phyloP scores from a whole-genome alignment of 2,797 vertebrate species.

The Setipinna tenuifilis region DNA sequence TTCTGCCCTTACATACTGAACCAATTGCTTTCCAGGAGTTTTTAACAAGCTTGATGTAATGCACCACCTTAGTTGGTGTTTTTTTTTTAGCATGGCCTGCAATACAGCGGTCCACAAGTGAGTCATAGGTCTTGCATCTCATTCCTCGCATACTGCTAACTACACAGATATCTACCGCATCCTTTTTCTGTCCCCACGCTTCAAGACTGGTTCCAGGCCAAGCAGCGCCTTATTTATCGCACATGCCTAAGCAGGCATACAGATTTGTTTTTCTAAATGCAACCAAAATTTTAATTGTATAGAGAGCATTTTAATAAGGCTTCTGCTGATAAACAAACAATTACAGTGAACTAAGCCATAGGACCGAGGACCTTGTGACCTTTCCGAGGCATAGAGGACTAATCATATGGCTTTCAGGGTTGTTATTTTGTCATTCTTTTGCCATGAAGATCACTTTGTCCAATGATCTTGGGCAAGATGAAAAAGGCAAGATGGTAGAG shows the following conservation, averaged over 20 bases:
- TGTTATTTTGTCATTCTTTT: conserved; percentile 61
- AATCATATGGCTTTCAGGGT: conserved; percentile 57
- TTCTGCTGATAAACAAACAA: conserved; percentile 60
- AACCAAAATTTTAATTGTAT: conserved; percentile 54
- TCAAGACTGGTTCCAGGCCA: conserved; percentile 45
- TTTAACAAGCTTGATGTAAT: conserved; percentile 72
- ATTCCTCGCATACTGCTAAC: conserved; percentile 12
- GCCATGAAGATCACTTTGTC: conserved; percentile 51
- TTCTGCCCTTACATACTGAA: conserved; percentile 60
- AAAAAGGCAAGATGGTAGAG: conserved; percentile 44
- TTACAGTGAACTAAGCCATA: conserved; percentile 46
- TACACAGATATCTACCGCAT: neutral
- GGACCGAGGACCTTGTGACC: conserved; percentile 29
- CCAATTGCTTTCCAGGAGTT: conserved; percentile 60
- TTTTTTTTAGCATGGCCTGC: neutral
- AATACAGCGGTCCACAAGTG: conserved; percentile 52
- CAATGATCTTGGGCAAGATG: conserved; percentile 58
- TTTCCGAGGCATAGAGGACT: conserved; percentile 51
- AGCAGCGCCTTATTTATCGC: conserved; percentile 32
- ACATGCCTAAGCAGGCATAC: conserved; percentile 39
- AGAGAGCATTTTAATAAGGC: conserved; percentile 57
- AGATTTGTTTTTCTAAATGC: conserved; percentile 51
- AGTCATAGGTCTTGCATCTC: conserved; percentile 54
- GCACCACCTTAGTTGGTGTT: neutral
- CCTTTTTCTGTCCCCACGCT: neutral